A percentile compares a stretch with the other conserved stretches of the same genome.
Evolutionary conservation across 2,797 vertebrate species (phyloP).

Genomic region (Sphenodon punctatus): DNA sequence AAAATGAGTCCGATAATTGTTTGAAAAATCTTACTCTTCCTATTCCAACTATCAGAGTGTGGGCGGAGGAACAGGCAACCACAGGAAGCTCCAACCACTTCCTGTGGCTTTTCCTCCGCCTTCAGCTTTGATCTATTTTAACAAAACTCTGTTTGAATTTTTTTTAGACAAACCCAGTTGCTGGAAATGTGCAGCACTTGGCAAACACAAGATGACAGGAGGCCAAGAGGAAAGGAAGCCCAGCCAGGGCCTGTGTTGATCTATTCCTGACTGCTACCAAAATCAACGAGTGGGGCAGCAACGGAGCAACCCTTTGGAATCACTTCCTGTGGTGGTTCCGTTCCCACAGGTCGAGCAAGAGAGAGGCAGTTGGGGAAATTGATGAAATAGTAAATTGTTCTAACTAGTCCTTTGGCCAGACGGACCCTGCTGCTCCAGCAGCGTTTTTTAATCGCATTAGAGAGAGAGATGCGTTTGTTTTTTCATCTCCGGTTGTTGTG

Average conservation of each 20-base stretch:
- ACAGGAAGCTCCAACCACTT: constrained; percentile 3
- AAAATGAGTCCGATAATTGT: not conserved
- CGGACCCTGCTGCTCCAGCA: fast-evolving
- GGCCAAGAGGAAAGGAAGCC: not conserved
- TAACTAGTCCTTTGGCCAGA: not conserved
- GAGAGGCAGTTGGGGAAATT: not conserved
- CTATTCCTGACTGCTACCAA: not conserved
- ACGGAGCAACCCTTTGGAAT: not conserved
- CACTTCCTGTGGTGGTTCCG: not conserved
- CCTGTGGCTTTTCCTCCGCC: constrained; percentile 17
- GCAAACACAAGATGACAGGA: fast-evolving
- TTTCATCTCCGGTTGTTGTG: constrained; percentile 55
- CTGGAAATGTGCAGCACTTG: fast-evolving
- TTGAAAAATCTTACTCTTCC: not conserved
- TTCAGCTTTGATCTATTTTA: constrained; percentile 41
- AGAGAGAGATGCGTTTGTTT: constrained; percentile 26
- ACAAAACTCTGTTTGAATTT: not conserved
- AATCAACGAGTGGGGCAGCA: not conserved
- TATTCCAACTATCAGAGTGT: not conserved
- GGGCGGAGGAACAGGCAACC: not conserved
- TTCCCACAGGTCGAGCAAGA: not conserved
- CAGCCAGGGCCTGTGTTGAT: fast-evolving
- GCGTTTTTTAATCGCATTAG: not conserved
- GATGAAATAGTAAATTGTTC: not conserved
- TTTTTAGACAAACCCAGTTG: not conserved